Evolutionary conservation across 92 coral and sea anemone genomes (phyloP), one percentile per base, ranked within the genome.

Genomic region (Porites cylindrica): DNA sequence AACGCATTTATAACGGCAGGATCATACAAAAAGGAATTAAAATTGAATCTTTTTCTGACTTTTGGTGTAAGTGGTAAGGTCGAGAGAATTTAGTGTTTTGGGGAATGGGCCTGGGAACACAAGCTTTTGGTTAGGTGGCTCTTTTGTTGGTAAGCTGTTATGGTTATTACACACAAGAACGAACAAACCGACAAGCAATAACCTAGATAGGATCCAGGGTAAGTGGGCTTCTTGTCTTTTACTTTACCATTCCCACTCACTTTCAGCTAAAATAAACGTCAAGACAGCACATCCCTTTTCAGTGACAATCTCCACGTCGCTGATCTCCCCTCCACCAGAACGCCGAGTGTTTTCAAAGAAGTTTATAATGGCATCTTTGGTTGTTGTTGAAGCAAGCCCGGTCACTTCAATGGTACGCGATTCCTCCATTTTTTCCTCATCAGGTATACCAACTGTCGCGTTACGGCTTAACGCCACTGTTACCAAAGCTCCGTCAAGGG

Each of bases 241-340:
- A 7, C 3, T 10, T 11, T 19, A 24, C 16, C 29, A 77, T 17
- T 9, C 10, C 61, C 51, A 66, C 85, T 81, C 79, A 96, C 98
- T 94, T 82, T 93, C 83, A 10, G 92, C 61, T 4, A 51, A 62
- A 10, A 18, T 64, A 81, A 93, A 96, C 12, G 96, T 96, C 18
- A 96, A 86, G 18, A 85, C 72, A 43, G 98, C 98, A 38, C 50
- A 50, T 20, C 88, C 89, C 2, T 51, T 69, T 14, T 78, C 80
- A 69, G 76, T 54, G 7, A 75, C 80, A 24, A 72, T 54, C 12
- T 87, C 86, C 14, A 93, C 90, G 26, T 72, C 54, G 74, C 82
- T 92, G 29, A 91, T 80, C 38, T 93, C 95, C 21, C 98, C 98
- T 9, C 96, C 98, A 19, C 95, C 93, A n/a, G 98, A 90, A 43